Evolutionary conservation across 1,140 invertebrate species (phyloP), one percentile per base, ranked within the genome.

Genomic region (Notospermus geniculatus): DNA sequence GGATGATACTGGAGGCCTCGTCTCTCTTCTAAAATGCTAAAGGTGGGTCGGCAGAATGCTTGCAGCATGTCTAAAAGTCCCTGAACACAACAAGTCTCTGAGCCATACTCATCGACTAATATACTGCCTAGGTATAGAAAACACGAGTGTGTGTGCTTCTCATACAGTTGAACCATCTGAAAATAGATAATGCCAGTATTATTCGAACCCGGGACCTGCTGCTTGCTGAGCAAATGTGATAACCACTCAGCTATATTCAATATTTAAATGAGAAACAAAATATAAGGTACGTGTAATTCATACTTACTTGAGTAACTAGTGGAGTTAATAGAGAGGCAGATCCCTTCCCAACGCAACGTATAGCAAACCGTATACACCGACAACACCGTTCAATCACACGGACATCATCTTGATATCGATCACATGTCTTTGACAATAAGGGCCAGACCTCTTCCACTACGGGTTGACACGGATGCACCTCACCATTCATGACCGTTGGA

Each of bases 91-190:
- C 85, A 84, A 0, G 83, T 75, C 70, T 90, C 87, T 1, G 80
- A 78, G 1, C 89, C 92, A 78, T 95, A 96, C 82, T 97, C 95
- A 82, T 98, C 95, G 13, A 97, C 95, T 46, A 99, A 82, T 72
- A 99, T 94, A 66, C 92, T 94, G 7, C 91, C 92, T 54, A 98
- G 84, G 77, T 98, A 98, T 2, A 98, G 85, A 76, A 96, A 92
- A 81, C 95, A 97, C 56, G 93, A 95, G 81, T 98, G 95, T 66
- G 90, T 87, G 78, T 92, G 87, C 22, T 83, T 66, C 22, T 85
- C 80, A 80, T 98, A 99, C n/a, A 97, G 83, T 45, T 83, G 78
- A 0, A 95, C 88, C 75, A 98, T 92, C 87, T 93, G 69, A 17
- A 80, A 77, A n/a, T 19, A 25, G 56, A 63, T 30, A 54, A 46